Percentiles rank a stretch among this genome's conserved stretches.
Evolutionary conservation across 2,113 vertebrate species (phyloP).

Genomic region (Ceyx cyanopectus): DNA sequence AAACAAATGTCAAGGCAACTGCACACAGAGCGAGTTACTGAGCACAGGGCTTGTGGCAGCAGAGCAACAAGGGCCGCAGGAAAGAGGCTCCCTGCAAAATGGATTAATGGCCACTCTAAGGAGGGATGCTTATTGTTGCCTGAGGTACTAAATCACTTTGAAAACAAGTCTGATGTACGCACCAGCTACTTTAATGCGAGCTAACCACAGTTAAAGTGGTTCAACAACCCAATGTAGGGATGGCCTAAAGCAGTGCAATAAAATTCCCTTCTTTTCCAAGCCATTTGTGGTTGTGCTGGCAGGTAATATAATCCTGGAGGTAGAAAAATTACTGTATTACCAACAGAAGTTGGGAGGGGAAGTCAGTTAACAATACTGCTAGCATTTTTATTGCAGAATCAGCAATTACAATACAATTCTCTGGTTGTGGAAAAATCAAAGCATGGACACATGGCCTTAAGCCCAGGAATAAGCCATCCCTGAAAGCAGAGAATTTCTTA

Average conservation of each 20-base stretch:
- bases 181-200: slow-evolving; percentile 1
- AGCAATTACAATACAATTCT: not conserved
- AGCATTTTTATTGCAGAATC: not conserved
- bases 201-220: slow-evolving; percentile 21
- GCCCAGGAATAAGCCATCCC: not conserved
- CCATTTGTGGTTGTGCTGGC: slow-evolving; percentile 20
- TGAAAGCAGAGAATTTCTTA: not conserved
- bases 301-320: slow-evolving; percentile 18
- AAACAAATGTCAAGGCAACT: not conserved
- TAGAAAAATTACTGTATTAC: slow-evolving; percentile 34
- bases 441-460: not conserved
- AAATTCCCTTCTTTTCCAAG: slow-evolving; percentile 43
- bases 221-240: slow-evolving; percentile 14
- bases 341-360: not conserved
- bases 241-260: slow-evolving; percentile 46
- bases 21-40: not conserved
- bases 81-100: not conserved
- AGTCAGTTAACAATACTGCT: not conserved
- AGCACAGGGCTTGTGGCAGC: not conserved
- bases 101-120: not conserved
- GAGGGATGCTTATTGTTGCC: not conserved
- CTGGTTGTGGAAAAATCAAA: not conserved
- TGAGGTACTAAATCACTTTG: slow-evolving; percentile 27
- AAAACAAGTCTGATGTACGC: not conserved
- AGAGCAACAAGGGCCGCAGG: not conserved